Evolutionary conservation across 2,113 vertebrate species (phyloP).

Genomic region (Platysternon megacephalum): DNA sequence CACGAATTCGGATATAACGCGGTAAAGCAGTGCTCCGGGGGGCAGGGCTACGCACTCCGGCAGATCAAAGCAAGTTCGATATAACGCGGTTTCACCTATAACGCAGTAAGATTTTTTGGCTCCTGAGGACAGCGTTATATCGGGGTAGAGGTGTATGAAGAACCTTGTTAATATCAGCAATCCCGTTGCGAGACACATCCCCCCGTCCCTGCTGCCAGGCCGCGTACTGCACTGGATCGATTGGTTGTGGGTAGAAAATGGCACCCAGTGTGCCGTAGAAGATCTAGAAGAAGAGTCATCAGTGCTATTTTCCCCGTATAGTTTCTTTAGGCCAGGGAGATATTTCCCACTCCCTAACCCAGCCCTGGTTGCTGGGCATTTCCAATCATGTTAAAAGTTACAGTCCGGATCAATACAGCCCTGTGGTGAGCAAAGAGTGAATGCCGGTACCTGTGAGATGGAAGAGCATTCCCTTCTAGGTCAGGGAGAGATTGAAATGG

Average conservation of each 20-base stretch:
- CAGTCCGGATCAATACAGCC: neutral
- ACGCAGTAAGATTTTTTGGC: too few species aligned
- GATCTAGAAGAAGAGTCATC: neutral
- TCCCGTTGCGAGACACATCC: neutral
- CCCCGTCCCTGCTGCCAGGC: neutral
- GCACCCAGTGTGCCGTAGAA: neutral
- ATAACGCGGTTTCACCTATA: too few species aligned
- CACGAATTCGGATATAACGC: too few species aligned
- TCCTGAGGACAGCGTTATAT: too few species aligned
- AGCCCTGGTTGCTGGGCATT: neutral
- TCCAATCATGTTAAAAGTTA: neutral
- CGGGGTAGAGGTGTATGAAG: neutral
- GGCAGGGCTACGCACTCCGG: too few species aligned
- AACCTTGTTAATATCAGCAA: neutral
- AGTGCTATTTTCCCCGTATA: neutral
- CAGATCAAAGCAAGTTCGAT: too few species aligned
- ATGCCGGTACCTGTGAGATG: neutral
- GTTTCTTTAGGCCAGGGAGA: neutral
- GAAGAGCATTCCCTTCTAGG: neutral
- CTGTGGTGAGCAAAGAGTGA: neutral
- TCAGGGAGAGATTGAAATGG: neutral
- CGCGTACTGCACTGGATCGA: neutral
- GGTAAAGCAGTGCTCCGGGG: too few species aligned
- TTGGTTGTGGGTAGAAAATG: neutral
- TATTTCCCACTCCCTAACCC: neutral